Evolutionary conservation across 2,113 vertebrate species (phyloP), one percentile per base, ranked within the genome.

Genomic region (Mionectes macconnelli): DNA sequence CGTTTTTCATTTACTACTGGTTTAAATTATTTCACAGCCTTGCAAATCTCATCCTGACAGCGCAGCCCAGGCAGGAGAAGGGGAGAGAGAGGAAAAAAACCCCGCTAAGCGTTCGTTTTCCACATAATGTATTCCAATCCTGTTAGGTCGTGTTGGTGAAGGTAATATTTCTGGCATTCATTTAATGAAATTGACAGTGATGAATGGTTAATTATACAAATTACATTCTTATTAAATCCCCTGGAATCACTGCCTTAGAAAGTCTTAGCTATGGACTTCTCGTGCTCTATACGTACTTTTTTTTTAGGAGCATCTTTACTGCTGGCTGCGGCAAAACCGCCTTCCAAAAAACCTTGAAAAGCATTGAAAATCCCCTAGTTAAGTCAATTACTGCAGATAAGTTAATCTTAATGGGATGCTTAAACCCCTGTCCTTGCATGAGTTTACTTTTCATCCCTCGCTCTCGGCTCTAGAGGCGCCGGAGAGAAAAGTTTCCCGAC

Each of bases 191-290:
- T 93, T 98, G 98, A 98, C 98, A 98, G 98, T 98, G 98, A 98
- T 98, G 98, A 98, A 98, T 98, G 97, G 97, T 97, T 98, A 98
- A 98, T 98, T 98, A 98, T 97, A 98, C 97, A 98, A 98, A 98
- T 98, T 98, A 98, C 97, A 96, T 98, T 98, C 98, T 98, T 98
- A 98, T 98, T 98, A 98, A 98, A 98, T 98, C 98, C 98, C 97
- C 85, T 97, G 97, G 97, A 98, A 98, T 98, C 97, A 16, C 91
- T 94, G 97, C 98, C 93, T 97, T 96, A 97, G 97, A 98, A 97
- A 97, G 97, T 97, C 95, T 97, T 97, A 97, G 97, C 98, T 97
- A 67, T 96, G 97, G 97, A 98, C 97, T 98, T 97, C 96, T 96
- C 45, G 18, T 5, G 50, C 94, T 94, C 92, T 91, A 96, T 94